Base-by-base conservation (phyloP, 2,797 vertebrate species). In the Poliocrania exsul region DNA sequence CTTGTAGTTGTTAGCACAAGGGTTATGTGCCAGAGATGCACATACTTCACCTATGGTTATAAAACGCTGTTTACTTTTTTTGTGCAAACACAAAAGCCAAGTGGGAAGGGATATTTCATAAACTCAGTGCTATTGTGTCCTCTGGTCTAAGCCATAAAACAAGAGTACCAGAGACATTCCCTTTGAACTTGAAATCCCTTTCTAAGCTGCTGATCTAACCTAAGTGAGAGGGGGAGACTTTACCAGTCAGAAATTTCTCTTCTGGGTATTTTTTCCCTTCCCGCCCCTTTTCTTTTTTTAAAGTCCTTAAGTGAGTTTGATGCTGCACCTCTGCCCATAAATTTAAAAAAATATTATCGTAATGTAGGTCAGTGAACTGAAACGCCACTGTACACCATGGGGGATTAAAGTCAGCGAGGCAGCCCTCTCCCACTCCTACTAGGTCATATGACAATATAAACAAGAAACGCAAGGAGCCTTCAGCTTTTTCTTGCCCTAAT, bases 341-440 rank as follows among this genome's bases (percentile, higher is more conserved):
- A 93, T 97, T 97, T 96, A 80, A 92, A 92, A 97, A 95, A 97
- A 96, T 97, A 97, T 96, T 97, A 95, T 97, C 72, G 64, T 97
- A 96, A 93, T 98, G 96, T 97, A 97, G 96, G 97, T 98, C 97
- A 97, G 93, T 96, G 96, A 97, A 97, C 96, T 95, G 92, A 97
- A 96, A 81, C 67, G 90, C 96, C 97, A 95, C 95, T 92, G 78
- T 95, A 96, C 95, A 94, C 96, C 93, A 50, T 82, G 89, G 84
- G 92, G 97, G 88, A 92, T 94, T 86, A 94, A 83, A 97, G 94
- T 93, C 79, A 62, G 84, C 85, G 86, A 95, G 93, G 94, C 88
- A 95, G 83, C 93, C 92, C 80, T 92, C 93, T 86, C 85, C 72
- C 94, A 93, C 84, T 95, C 92, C 97, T 87, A 23, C 95, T 88